A percentile compares a stretch with the other conserved stretches of the same genome.
phyloP scores from a whole-genome alignment of 2,113 vertebrate genomes.

The Ptyas mucosa region DNA sequence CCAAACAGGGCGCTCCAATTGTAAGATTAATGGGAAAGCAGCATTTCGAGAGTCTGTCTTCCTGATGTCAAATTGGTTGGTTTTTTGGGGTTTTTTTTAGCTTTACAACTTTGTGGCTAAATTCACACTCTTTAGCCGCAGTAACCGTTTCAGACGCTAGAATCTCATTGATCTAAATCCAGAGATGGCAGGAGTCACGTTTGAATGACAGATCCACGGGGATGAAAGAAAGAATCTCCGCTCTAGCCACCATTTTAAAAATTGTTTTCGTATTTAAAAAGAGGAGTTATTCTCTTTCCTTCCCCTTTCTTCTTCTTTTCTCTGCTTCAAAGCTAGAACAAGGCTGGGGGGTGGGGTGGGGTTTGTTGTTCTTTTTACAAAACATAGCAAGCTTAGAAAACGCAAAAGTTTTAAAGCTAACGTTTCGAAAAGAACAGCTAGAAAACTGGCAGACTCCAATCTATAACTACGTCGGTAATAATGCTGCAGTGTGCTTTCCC shows the following conservation, averaged over 20 bases:
- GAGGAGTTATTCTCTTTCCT: not conserved
- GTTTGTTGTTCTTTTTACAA: not conserved
- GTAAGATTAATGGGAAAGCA: not conserved
- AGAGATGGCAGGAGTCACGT: slow-evolving; percentile 36
- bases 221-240: slow-evolving; percentile 34
- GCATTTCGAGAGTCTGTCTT: not conserved
- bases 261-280: slow-evolving; percentile 28
- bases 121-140: slow-evolving; percentile 24
- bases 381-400: not conserved
- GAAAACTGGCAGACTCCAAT: slow-evolving; percentile 5
- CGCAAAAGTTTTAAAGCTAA: not conserved
- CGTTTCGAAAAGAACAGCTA: not conserved
- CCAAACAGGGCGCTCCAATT: not conserved
- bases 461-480: not conserved
- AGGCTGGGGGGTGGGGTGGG: not conserved
- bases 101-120: not conserved
- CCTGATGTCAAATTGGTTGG: slow-evolving; percentile 2
- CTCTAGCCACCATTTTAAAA: slow-evolving; percentile 25
- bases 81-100: not conserved
- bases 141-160: slow-evolving; percentile 34
- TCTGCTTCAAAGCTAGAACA: slow-evolving; percentile 25
- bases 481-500: not conserved
- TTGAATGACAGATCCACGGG: slow-evolving; percentile 1
- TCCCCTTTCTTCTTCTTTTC: not conserved
- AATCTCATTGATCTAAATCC: slow-evolving; percentile 58